Conservation (phyloP, 2,888 invertebrate genomes). For the Camptogramma bilineatum region DNA sequence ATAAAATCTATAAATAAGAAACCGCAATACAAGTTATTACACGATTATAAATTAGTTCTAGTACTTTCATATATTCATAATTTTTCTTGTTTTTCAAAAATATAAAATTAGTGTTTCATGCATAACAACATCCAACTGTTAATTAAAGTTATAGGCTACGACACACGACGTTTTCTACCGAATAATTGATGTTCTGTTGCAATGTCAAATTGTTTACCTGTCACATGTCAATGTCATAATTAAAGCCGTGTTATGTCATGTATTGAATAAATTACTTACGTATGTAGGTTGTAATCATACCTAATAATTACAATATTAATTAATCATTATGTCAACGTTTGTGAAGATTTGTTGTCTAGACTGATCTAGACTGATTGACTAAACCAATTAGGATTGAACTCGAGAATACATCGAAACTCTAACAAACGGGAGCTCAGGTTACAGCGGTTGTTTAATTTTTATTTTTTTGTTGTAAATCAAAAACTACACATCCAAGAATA, state of each 20-base stretch:
- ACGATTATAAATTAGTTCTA: no score
- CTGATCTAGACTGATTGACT: no score
- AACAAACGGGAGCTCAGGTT: no score
- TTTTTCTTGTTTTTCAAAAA: background rate
- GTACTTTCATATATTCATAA: no score
- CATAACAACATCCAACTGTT: slow-evolving; percentile 55
- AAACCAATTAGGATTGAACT: no score
- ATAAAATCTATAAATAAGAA: no score
- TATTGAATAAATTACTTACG: background rate
- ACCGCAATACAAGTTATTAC: no score
- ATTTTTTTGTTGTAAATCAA: no score
- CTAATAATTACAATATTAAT: background rate
- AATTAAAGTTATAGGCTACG: slow-evolving; percentile 60
- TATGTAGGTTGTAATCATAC: background rate
- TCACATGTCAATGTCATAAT: slow-evolving; percentile 23
- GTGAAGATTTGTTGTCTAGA: background rate
- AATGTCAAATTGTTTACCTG: slow-evolving; percentile 27
- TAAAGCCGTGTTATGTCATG: slow-evolving; percentile 5
- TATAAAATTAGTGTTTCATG: slow-evolving; percentile 13
- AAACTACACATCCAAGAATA: no score
- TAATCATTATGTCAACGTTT: background rate
- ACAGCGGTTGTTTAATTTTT: no score
- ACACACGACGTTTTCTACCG: slow-evolving; percentile 51
- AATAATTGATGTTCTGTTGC: slow-evolving; percentile 59
- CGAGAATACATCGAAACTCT: no score